Evolutionary conservation across 2,113 vertebrate species (phyloP).

Genomic region (Alosa alosa): DNA sequence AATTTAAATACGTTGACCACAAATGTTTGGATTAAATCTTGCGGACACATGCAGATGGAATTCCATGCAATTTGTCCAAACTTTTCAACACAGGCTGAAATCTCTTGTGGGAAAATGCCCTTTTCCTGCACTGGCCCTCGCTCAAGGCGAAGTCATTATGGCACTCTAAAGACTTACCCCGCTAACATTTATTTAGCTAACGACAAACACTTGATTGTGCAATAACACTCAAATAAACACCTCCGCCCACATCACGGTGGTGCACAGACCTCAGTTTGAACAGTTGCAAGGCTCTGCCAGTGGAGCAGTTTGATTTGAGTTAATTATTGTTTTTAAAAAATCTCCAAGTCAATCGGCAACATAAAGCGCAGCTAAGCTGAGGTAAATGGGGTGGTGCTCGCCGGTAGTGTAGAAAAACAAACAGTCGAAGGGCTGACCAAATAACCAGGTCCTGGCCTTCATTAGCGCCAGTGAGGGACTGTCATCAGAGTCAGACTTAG

Average conservation of each 20-base stretch:
- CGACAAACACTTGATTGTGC: conserved; percentile 22
- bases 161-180: neutral
- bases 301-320: conserved; percentile 32
- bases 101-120: neutral
- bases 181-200: conserved; percentile 46
- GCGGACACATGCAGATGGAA: neutral
- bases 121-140: neutral
- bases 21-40: neutral
- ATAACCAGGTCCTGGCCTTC: conserved; percentile 40
- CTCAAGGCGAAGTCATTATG: neutral
- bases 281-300: conserved; percentile 33
- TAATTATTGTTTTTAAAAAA: conserved; percentile 38
- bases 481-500: conserved; percentile 33
- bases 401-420: conserved; percentile 40
- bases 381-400: conserved; percentile 34
- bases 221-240: conserved; percentile 39
- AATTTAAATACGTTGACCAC: neutral
- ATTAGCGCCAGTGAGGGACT: conserved; percentile 33
- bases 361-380: conserved; percentile 19
- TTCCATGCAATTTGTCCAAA: neutral
- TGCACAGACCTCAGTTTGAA: conserved; percentile 29
- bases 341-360: conserved; percentile 25
- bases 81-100: neutral
- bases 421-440: conserved; percentile 39
- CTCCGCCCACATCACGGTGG: conserved; percentile 36